Conservation (phyloP, 2,888 invertebrate genomes). For the Coenonympha arcania region DNA sequence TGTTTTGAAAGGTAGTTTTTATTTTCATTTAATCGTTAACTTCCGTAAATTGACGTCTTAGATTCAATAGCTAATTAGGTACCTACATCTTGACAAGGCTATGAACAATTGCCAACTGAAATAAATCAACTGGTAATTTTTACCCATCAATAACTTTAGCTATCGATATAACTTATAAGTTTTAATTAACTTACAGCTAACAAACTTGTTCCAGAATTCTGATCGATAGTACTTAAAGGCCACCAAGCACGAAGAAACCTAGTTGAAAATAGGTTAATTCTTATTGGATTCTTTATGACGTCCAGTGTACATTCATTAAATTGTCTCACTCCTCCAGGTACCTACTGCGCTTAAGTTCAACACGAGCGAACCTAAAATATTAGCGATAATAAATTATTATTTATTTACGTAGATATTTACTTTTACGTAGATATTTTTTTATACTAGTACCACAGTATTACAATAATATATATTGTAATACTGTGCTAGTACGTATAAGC, state of each 20-base stretch:
- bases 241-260: conserved; percentile 79
- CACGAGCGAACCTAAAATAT: conserved; percentile 68
- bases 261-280: conserved; percentile 77
- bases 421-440: too few relatives aligned
- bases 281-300: conserved; percentile 56
- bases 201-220: conserved; percentile 29
- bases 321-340: conserved; percentile 73
- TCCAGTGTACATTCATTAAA: conserved; percentile 62
- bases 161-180: conserved; percentile 5
- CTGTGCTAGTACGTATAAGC: too few relatives aligned
- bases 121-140: conserved; percentile 5
- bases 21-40: too few relatives aligned
- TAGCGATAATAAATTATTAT: background rate
- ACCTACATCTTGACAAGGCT: background rate
- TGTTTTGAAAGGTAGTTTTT: too few relatives aligned
- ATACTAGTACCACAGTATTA: too few relatives aligned
- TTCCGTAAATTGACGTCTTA: too few relatives aligned
- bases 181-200: conserved; percentile 34
- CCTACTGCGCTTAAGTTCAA: conserved; percentile 76
- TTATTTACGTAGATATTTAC: too few relatives aligned
- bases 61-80: background rate
- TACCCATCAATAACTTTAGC: background rate
- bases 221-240: conserved; percentile 66
- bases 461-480: too few relatives aligned
- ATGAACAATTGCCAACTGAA: background rate